phyloP scores from a whole-genome alignment of 2,797 vertebrate species.

The Pipistrellus nathusii region DNA sequence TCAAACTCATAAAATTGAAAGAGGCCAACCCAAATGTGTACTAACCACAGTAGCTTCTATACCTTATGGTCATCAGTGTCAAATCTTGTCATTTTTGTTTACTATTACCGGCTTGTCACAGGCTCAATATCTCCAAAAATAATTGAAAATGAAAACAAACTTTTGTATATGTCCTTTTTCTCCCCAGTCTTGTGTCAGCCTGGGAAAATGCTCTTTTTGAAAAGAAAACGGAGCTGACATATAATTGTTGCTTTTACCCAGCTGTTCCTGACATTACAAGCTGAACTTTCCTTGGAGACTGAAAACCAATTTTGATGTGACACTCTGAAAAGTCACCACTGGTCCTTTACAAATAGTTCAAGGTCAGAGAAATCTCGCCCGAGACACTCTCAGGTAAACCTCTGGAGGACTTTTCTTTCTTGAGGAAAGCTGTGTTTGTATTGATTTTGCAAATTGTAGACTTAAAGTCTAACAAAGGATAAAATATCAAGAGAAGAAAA shows the following conservation, averaged over 20 bases:
- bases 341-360: conserved; percentile 86
- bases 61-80: background rate
- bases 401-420: conserved; percentile 79
- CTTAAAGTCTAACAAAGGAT: conserved; percentile 78
- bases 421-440: conserved; percentile 79
- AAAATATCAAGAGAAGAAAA: conserved; percentile 46
- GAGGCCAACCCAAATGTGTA: conserved; percentile 40
- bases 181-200: conserved; percentile 70
- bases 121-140: conserved; percentile 77
- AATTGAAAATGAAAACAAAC: conserved; percentile 84
- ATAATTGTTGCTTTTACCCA: conserved; percentile 86
- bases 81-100: conserved; percentile 73
- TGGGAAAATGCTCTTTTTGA: conserved; percentile 83
- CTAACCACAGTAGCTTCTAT: conserved; percentile 33
- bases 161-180: conserved; percentile 75
- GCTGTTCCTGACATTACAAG: conserved; percentile 84
- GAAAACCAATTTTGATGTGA: conserved; percentile 89
- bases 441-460: conserved; percentile 84
- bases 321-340: conserved; percentile 84
- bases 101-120: conserved; percentile 77
- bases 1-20: conserved; percentile 64
- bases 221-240: conserved; percentile 83
- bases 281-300: conserved; percentile 86
- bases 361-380: conserved; percentile 82
- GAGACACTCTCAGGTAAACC: conserved; percentile 75